phyloP scores from a whole-genome alignment of 2,888 invertebrate species.

The Argyresthia albistria region DNA sequence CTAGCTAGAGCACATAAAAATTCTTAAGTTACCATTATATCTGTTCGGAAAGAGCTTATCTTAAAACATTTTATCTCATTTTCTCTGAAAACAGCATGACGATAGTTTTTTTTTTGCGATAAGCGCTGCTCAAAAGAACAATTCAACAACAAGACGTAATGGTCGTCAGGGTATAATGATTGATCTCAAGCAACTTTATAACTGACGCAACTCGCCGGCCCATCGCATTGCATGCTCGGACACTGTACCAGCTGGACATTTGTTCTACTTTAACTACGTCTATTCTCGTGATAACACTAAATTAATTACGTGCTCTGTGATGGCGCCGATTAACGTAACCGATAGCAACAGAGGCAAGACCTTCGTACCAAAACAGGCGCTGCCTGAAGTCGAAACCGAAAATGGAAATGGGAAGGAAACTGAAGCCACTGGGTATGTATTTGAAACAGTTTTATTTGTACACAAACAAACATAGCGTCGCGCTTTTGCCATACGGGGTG shows the following conservation, averaged over 20 bases:
- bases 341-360: constrained; percentile 37
- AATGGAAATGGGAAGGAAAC: constrained; percentile 15
- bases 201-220: constrained; percentile 25
- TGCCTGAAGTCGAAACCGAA: constrained; percentile 51
- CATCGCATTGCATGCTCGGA: constrained; percentile 46
- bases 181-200: constrained; percentile 26
- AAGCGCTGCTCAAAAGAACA: neutral
- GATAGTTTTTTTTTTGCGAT: neutral
- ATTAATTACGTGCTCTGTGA: constrained; percentile 38
- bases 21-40: too few relatives aligned
- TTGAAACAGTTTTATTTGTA: too few relatives aligned
- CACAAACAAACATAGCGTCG: too few relatives aligned
- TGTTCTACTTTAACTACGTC: constrained; percentile 14
- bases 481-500: too few relatives aligned
- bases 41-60: too few relatives aligned
- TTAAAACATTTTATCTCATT: too few relatives aligned
- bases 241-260: constrained; percentile 35
- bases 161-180: neutral
- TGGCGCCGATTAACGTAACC: constrained; percentile 54
- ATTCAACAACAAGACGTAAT: constrained; percentile 1
- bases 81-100: neutral
- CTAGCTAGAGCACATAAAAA: too few relatives aligned
- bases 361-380: constrained; percentile 37
- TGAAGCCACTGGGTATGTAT: constrained; percentile 5
- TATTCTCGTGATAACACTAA: constrained; percentile 13